Percentiles rank a stretch among this genome's conserved stretches.
These are phyloP conservation scores for Unio delphinus DNA, from an alignment of 2,888 invertebrate species.

Conservation along the genomic window DNA sequence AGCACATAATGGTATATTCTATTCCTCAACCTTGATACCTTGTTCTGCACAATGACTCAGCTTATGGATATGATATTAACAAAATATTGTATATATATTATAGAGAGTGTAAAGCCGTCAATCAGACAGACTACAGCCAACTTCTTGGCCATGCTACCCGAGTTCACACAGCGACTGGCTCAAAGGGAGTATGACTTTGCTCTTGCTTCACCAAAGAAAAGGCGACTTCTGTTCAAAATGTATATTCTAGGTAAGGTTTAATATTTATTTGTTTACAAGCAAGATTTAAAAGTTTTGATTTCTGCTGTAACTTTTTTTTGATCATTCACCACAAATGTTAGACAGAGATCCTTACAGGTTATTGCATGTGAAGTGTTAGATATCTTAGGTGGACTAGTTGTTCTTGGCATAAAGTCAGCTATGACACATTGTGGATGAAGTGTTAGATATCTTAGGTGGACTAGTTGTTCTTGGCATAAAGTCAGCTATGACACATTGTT, in stretches of 20 bases:
- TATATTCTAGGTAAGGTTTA: conserved; percentile 54
- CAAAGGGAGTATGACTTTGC: conserved; percentile 67
- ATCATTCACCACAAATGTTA: neutral
- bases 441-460: too few species aligned
- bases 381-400: too few species aligned
- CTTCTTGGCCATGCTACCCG: conserved; percentile 62
- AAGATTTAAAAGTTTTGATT: neutral
- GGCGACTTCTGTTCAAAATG: conserved; percentile 65
- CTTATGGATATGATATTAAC: too few species aligned
- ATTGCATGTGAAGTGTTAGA: too few species aligned
- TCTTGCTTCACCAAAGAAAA: conserved; percentile 58
- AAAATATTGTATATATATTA: conserved; percentile 3
- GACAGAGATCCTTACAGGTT: too few species aligned
- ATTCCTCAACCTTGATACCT: too few species aligned
- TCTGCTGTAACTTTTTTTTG: neutral
- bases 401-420: too few species aligned
- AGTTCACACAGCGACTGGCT: conserved; percentile 61
- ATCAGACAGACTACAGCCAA: conserved; percentile 59
- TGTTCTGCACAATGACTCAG: too few species aligned
- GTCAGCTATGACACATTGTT: too few species aligned
- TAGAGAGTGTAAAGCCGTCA: conserved; percentile 64
- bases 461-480: too few species aligned
- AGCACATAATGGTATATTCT: too few species aligned
- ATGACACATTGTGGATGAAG: too few species aligned
- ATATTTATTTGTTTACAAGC: neutral